Evolutionary conservation across 1,140 invertebrate genomes (phyloP), one percentile per base, ranked within the genome.

Genomic region (Nymphalis io): DNA sequence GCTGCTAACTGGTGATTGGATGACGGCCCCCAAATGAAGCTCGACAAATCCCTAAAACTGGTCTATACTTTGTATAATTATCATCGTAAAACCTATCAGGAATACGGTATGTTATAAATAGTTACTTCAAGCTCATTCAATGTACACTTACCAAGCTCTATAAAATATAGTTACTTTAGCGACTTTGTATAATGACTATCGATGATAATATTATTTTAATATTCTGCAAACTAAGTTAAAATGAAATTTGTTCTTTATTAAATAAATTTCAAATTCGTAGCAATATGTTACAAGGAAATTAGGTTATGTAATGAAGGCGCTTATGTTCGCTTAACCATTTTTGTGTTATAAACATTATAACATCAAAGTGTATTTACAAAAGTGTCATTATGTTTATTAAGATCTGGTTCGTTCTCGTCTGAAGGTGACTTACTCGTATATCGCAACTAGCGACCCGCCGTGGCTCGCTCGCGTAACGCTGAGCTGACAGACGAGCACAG

Each of bases 201-300:
- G 11, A 4, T 18, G 4, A 8, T 33, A 33, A 33, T 33, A 33
- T n/a, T n/a, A n/a, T n/a, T n/a, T n/a, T 16, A 51, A 18, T 20
- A 18, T n/a, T 15, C 51, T n/a, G 5, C 21, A 15, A n/a, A 13
- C 51, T 23, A 27, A 23, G 42, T 63, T 53, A 39, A 63, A 63
- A 38, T 16, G 46, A 18, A 63, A 63, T 63, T 51, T 51, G 60
- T 53, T 15, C 12, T 63, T 39, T 63, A 63, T 51, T 53, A 51
- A 63, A 53, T 16, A 39, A 63, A 12, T 51, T 51, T 23, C 27
- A 46, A 18, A 16, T 23, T 38, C 23, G 40, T 48, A 15, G 46
- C 60, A 63, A 44, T 23, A 44, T 20, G 59, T 60, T 51, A 63
- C 48, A 63, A 39, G 46, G 12, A 20, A 51, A 63, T 63, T 53